Evolutionary conservation across 2,797 vertebrate species (phyloP), one percentile per base, ranked within the genome.

Genomic region (Enteromius anoplus): DNA sequence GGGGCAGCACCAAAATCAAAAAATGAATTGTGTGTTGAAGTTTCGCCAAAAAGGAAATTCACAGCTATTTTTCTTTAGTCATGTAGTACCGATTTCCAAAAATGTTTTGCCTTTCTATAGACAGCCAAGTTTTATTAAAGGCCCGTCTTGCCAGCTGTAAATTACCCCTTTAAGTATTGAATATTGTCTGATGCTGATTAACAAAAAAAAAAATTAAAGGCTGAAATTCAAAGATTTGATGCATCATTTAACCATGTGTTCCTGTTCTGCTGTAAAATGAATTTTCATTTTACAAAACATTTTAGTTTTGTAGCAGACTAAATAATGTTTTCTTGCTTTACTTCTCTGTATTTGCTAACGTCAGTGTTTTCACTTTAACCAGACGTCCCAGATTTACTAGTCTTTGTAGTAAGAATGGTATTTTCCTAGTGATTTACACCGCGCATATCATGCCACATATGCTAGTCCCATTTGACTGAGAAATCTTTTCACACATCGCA

Each of bases 401-500:
- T 51, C 34, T 42, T 75, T 75, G 23, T 23, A 26, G 34, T 75
- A n/a, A 42, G n/a, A 60, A 60, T 60, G 45, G 12, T 58, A 29
- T 72, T 71, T 81, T 77, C 40, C 47, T 62, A 9, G 53, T 58
- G 21, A 42, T 75, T 76, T 26, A 75, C 53, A 60, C 37, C 69
- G 49, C 26, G 21, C 26, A 29, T 32, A 19, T 49, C 45, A 65
- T 19, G 49, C 49, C 72, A 37, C 49, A 37, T n/a, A 51, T 23
- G 10, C 14, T 80, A 37, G 79, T 81, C 45, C 4, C 42, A 51
- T 51, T 75, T 75, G 58, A 65, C 58, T 26, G 40, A 32, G 21
- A 73, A 81, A 64, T 73, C 53, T 72, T 60, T 81, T 81, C 34
- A 58, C 60, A 82, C 80, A 65, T 75, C 65, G 15, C 45, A 71